Evolutionary conservation across 2,113 vertebrate species (phyloP).

Genomic region (Pachypanchax playfairii): DNA sequence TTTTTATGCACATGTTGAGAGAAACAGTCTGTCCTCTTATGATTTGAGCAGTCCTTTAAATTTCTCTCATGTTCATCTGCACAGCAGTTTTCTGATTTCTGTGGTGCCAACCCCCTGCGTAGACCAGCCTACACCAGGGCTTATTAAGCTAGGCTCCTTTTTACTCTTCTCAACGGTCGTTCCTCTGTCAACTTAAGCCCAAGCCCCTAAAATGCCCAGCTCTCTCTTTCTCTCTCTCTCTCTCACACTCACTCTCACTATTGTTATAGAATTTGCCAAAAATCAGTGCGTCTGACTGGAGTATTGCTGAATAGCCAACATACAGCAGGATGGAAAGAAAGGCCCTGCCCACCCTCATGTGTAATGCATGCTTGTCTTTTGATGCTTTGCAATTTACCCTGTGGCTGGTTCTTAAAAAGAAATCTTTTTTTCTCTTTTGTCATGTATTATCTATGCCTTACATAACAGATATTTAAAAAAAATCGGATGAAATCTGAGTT

Average conservation of each 20-base stretch:
- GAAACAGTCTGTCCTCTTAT: slow-evolving; percentile 32
- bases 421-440: slow-evolving; percentile 44
- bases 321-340: slow-evolving; percentile 35
- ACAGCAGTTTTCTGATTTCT: slow-evolving; percentile 64
- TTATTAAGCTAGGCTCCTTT: slow-evolving; percentile 72
- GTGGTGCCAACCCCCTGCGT: slow-evolving; percentile 71
- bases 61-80: slow-evolving; percentile 65
- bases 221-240: no score
- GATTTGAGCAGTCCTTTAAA: slow-evolving; percentile 49
- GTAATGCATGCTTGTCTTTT: slow-evolving; percentile 78
- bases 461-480: slow-evolving; percentile 72
- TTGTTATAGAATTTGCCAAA: slow-evolving; percentile 54
- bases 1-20: slow-evolving; percentile 30
- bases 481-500: slow-evolving; percentile 65
- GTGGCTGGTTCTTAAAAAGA: slow-evolving; percentile 71
- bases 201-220: slow-evolving; percentile 50
- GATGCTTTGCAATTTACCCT: slow-evolving; percentile 74
- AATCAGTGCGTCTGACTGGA: slow-evolving; percentile 34
- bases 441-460: slow-evolving; percentile 74
- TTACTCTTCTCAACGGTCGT: slow-evolving; percentile 61
- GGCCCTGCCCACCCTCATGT: slow-evolving; percentile 58
- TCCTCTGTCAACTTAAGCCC: slow-evolving; percentile 70
- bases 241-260: no score
- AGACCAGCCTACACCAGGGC: slow-evolving; percentile 67
- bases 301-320: slow-evolving; percentile 43